Conservation (phyloP, 2,888 invertebrate genomes). For the Drosophila seclusa region DNA sequence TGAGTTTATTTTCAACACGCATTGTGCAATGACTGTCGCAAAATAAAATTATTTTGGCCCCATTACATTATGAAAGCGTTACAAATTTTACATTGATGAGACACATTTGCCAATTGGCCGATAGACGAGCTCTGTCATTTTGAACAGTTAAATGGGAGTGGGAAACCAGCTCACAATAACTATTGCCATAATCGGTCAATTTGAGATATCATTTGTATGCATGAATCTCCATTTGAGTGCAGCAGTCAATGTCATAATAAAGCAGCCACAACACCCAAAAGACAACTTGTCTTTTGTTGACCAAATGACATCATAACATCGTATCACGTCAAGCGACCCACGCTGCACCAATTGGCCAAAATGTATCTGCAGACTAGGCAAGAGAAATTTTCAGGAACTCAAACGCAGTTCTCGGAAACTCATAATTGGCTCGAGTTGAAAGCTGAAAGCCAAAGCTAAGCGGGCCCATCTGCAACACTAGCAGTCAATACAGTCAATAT, state of each 20-base stretch:
- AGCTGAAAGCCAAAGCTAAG: slow-evolving; percentile 27
- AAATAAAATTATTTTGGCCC: slow-evolving; percentile 28
- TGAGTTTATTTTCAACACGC: slow-evolving; percentile 13
- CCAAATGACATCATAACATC: slow-evolving; percentile 57
- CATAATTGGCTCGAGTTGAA: slow-evolving; percentile 73
- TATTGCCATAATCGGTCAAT: slow-evolving; percentile 41
- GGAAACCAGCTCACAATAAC: slow-evolving; percentile 14
- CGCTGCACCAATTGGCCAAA: slow-evolving; percentile 25
- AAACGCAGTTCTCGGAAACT: slow-evolving; percentile 69
- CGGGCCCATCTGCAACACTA: slow-evolving; percentile 49
- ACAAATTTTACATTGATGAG: slow-evolving; percentile 56
- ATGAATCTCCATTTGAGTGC: slow-evolving; percentile 32
- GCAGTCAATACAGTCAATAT: slow-evolving; percentile 75
- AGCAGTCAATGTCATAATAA: slow-evolving; percentile 46
- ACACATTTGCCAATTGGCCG: slow-evolving; percentile 37
- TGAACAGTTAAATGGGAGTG: slow-evolving; percentile 36
- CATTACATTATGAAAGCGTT: slow-evolving; percentile 68
- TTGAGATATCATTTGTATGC: slow-evolving; percentile 46
- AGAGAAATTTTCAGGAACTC: slow-evolving; percentile 35
- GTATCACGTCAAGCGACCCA: slow-evolving; percentile 28
- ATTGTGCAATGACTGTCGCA: slow-evolving; percentile 50
- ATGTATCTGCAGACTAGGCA: slow-evolving; percentile 20
- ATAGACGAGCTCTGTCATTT: slow-evolving; percentile 19
- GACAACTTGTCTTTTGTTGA: slow-evolving; percentile 7
- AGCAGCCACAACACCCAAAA: neutral